phyloP scores from a whole-genome alignment of 1,140 invertebrate species.

The Apis florea region DNA sequence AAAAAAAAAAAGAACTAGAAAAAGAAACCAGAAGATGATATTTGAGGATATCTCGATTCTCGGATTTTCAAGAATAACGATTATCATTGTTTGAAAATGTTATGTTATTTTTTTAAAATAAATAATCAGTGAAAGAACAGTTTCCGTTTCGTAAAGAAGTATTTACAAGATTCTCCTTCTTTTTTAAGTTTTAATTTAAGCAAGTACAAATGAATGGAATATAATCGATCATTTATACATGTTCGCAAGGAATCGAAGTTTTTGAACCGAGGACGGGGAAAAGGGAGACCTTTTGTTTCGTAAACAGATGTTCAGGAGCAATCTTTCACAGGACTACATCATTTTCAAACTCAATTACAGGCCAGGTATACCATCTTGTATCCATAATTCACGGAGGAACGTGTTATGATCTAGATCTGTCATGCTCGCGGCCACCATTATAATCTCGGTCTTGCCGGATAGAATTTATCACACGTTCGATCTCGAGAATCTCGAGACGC shows the following conservation, averaged over 20 bases:
- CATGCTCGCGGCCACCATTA: not conserved
- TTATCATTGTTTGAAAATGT: not conserved
- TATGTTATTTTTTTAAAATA: too few species aligned
- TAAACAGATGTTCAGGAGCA: not conserved
- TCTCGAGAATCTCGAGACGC: not conserved
- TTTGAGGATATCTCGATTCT: not conserved
- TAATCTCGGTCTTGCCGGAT: not conserved
- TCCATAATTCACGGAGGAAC: not conserved
- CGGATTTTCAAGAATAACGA: not conserved
- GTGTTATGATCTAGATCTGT: not conserved
- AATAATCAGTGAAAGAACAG: not conserved
- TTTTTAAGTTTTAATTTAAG: not conserved
- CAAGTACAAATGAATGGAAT: not conserved
- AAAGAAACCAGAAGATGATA: not conserved
- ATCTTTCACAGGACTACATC: not conserved
- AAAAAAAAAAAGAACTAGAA: not conserved
- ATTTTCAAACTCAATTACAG: slow-evolving; percentile 1
- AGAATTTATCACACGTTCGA: not conserved
- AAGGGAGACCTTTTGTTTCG: not conserved
- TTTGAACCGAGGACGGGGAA: not conserved
- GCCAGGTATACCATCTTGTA: not conserved
- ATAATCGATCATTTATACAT: slow-evolving; percentile 3
- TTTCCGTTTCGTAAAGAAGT: not conserved
- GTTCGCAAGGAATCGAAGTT: not conserved
- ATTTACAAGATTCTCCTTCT: not conserved